Evolutionary conservation across 2,797 vertebrate species (phyloP).

Genomic region (Leptoclinus maculatus): DNA sequence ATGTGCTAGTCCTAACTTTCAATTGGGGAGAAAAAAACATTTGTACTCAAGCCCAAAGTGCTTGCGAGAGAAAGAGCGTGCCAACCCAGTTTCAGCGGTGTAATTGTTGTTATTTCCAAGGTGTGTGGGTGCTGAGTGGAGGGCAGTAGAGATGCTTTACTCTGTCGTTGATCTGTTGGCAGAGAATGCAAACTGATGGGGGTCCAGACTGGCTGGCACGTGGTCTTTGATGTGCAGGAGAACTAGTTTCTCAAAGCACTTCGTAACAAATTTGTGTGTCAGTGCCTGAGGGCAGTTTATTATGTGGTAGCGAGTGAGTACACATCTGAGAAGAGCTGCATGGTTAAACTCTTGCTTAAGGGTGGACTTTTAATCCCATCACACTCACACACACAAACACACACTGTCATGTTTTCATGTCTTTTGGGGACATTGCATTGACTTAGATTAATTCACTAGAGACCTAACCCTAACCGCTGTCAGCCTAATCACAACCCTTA

Average conservation of each 20-base stretch:
- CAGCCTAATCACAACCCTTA: too few relatives aligned
- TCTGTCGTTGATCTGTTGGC: conserved; percentile 8
- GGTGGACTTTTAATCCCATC: conserved; percentile 32
- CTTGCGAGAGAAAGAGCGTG: background rate
- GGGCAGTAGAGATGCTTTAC: background rate
- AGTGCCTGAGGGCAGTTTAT: conserved; percentile 4
- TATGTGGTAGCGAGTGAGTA: background rate
- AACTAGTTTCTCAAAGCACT: conserved; percentile 23
- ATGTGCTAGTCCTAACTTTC: background rate
- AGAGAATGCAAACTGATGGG: background rate
- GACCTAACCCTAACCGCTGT: too few relatives aligned
- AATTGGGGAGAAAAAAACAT: background rate
- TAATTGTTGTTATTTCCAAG: background rate
- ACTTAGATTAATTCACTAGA: too few relatives aligned
- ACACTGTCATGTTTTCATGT: background rate
- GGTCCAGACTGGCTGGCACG: conserved; percentile 11
- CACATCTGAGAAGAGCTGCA: background rate
- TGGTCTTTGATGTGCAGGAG: conserved; percentile 41
- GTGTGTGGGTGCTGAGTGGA: conserved; percentile 11
- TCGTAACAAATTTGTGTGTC: background rate
- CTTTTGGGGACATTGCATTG: too few relatives aligned
- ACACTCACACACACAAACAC: conserved; percentile 1
- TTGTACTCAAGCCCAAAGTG: background rate
- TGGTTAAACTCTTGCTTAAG: conserved; percentile 3
- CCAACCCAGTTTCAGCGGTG: background rate